Percentiles rank a stretch among this genome's conserved stretches.
Evolutionary conservation across 2,888 invertebrate genomes (phyloP).

Genomic region (Orthosia gothica): DNA sequence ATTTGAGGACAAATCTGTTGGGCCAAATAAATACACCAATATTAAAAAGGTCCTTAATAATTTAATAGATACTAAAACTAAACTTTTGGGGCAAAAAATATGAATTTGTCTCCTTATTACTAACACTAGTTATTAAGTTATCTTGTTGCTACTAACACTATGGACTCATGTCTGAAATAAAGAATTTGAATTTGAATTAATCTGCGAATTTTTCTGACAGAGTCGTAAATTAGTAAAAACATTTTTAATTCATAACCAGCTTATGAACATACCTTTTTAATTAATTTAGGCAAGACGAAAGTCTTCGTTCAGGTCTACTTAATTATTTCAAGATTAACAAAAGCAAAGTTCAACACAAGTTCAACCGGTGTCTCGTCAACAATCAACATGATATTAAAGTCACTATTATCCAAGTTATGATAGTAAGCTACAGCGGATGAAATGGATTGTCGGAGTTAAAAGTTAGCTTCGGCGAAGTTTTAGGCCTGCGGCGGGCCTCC

Average conservation of each 20-base stretch:
- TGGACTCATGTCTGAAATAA: too few relatives aligned
- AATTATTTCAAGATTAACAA: slow-evolving; percentile 45
- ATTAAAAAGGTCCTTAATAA: too few relatives aligned
- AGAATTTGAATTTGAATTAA: too few relatives aligned
- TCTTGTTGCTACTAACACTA: too few relatives aligned
- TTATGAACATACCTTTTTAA: not conserved
- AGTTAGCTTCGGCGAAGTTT: slow-evolving; percentile 80
- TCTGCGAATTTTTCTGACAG: too few relatives aligned
- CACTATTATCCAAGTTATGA: slow-evolving; percentile 61
- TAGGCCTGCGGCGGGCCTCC: slow-evolving; percentile 78
- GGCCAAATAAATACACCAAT: too few relatives aligned
- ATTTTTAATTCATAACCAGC: too few relatives aligned
- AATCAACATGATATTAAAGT: slow-evolving; percentile 56
- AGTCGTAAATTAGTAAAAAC: too few relatives aligned
- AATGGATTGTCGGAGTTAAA: slow-evolving; percentile 75
- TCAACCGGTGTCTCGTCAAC: slow-evolving; percentile 45
- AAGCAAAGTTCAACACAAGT: slow-evolving; percentile 31
- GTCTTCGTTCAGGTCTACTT: not conserved
- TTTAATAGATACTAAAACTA: too few relatives aligned
- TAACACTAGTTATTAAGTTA: too few relatives aligned
- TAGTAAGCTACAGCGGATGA: slow-evolving; percentile 69
- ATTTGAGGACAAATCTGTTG: not conserved
- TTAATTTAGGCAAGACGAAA: not conserved
- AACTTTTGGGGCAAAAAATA: too few relatives aligned
- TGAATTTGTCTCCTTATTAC: too few relatives aligned